Conservation (phyloP, 1,140 invertebrate species). For the Macrobrachium nipponense region DNA sequence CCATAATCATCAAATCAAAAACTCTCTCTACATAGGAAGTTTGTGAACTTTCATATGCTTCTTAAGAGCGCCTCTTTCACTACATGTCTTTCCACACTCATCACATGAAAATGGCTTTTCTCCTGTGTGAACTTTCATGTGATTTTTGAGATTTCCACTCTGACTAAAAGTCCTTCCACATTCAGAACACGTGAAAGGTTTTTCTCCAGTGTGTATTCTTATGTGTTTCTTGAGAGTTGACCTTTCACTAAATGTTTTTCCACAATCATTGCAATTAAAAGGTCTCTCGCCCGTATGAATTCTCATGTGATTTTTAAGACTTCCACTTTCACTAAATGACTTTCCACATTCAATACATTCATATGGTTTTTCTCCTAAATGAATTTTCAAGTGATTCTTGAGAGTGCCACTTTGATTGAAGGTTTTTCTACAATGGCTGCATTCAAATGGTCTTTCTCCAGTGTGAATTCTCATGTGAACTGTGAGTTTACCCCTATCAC, state of each 20-base stretch:
- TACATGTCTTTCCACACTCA: background rate
- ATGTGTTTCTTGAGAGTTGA: background rate
- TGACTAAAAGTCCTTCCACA: constrained; percentile 2
- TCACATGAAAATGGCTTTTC: constrained; percentile 14
- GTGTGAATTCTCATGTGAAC: background rate
- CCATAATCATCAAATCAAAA: no score
- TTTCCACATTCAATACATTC: background rate
- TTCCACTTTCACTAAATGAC: background rate
- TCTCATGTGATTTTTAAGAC: background rate
- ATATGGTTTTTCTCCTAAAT: background rate
- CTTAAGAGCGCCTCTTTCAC: background rate
- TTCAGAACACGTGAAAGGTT: background rate
- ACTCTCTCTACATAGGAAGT: no score
- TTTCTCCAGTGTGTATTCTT: constrained; percentile 1
- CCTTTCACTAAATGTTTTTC: constrained; percentile 18
- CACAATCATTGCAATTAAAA: background rate
- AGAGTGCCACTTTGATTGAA: background rate
- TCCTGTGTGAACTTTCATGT: background rate
- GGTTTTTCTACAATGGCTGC: background rate
- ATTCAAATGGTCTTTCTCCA: background rate
- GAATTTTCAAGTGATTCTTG: background rate
- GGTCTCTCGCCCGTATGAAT: constrained; percentile 7
- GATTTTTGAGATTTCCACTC: background rate
- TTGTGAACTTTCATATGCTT: constrained; percentile 5
- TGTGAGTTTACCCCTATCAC: background rate